Percentiles rank a stretch among this genome's conserved stretches.
Conservation (phyloP, 2,888 invertebrate genomes). For the Frankliniella intonsa region DNA sequence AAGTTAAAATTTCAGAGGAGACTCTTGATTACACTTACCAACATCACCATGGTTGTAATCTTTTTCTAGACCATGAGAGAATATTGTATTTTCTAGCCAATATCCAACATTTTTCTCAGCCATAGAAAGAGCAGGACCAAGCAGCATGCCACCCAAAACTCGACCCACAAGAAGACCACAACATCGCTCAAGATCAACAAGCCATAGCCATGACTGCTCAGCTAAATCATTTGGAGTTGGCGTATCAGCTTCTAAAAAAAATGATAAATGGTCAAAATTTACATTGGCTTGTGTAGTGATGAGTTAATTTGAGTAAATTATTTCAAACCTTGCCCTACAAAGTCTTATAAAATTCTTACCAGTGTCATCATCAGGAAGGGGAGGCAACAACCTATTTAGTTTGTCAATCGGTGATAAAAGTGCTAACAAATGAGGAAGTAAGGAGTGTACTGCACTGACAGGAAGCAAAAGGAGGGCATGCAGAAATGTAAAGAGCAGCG, state of each 20-base stretch:
- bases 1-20: background rate
- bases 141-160: slow-evolving; percentile 54
- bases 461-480: slow-evolving; percentile 55
- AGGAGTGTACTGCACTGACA: slow-evolving; percentile 44
- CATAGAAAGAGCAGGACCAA: slow-evolving; percentile 48
- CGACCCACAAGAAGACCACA: slow-evolving; percentile 56
- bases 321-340: background rate
- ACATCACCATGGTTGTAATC: background rate
- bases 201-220: slow-evolving; percentile 53
- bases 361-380: slow-evolving; percentile 44
- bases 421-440: slow-evolving; percentile 46
- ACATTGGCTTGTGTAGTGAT: slow-evolving; percentile 9
- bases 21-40: slow-evolving; percentile 24
- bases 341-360: slow-evolving; percentile 37
- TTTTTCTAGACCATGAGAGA: slow-evolving; percentile 45
- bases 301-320: background rate
- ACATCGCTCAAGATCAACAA: slow-evolving; percentile 56
- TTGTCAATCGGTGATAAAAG: slow-evolving; percentile 47
- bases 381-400: slow-evolving; percentile 47
- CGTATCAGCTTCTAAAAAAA: slow-evolving; percentile 47
- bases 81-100: slow-evolving; percentile 49
- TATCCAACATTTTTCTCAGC: slow-evolving; percentile 48
- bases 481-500: slow-evolving; percentile 55
- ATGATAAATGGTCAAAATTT: slow-evolving; percentile 29
- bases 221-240: slow-evolving; percentile 50